phyloP scores from a whole-genome alignment of 2,113 vertebrate species.

The Phylloscopus trochilus region DNA sequence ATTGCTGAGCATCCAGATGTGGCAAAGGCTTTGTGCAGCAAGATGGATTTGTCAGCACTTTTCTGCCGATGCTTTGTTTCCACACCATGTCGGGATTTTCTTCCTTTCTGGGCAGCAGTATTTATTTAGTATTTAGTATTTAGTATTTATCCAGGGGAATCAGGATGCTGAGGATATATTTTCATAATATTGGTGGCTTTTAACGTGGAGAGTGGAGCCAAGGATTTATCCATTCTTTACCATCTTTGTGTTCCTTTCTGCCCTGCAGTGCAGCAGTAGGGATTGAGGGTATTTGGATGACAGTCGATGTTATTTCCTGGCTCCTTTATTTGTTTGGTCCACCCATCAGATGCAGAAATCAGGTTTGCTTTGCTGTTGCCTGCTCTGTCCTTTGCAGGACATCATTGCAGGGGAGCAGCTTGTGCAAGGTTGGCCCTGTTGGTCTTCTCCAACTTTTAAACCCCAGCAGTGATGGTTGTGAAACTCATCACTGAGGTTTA shows the following conservation, averaged over 20 bases:
- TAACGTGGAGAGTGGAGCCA: accelerated
- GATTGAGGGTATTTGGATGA: background rate
- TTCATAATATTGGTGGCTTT: background rate
- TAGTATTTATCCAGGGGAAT: background rate
- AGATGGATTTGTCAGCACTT: background rate
- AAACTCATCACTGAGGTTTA: background rate
- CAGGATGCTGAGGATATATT: background rate
- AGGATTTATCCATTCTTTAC: background rate
- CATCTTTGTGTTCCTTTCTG: background rate
- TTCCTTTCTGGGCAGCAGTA: background rate
- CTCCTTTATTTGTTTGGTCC: background rate
- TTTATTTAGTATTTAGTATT: no score
- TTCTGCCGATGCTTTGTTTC: background rate
- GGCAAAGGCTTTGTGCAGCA: background rate
- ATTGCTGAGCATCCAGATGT: background rate
- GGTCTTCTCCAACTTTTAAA: background rate
- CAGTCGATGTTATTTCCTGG: background rate
- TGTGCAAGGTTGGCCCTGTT: background rate
- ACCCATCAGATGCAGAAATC: background rate
- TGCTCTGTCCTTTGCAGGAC: background rate
- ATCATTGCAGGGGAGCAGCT: background rate
- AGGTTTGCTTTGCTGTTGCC: background rate
- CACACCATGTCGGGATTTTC: background rate
- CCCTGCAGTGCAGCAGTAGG: background rate
- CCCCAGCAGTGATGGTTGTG: background rate